phyloP scores from a whole-genome alignment of 2,888 invertebrate genomes.

The Ophraella communa region DNA sequence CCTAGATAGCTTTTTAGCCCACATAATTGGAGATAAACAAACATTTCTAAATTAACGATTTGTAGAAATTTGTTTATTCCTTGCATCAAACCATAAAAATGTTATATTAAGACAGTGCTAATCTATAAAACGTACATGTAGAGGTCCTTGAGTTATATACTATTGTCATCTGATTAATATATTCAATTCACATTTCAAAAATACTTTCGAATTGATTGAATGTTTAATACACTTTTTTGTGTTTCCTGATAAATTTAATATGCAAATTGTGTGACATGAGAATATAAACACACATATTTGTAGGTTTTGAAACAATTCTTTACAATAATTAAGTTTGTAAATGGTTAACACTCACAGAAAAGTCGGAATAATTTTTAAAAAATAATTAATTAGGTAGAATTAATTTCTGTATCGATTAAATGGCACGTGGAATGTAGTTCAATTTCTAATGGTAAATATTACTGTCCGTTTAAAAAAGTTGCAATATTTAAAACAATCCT shows the following conservation, averaged over 20 bases:
- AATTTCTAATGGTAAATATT: too few species aligned
- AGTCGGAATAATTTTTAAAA: too few species aligned
- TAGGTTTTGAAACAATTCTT: too few species aligned
- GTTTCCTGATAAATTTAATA: background rate
- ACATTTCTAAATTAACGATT: constrained; percentile 18
- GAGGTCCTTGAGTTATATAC: background rate
- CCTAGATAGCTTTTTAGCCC: constrained; percentile 23
- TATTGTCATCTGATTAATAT: background rate
- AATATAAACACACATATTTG: too few species aligned
- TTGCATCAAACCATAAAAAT: background rate
- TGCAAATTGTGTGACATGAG: background rate
- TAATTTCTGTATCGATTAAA: too few species aligned
- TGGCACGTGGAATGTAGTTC: too few species aligned
- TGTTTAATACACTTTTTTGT: background rate
- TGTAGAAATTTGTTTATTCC: constrained; percentile 24
- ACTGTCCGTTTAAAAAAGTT: too few species aligned
- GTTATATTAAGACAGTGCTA: background rate
- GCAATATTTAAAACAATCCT: too few species aligned
- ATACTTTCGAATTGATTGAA: background rate
- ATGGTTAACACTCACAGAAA: too few species aligned
- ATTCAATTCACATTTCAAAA: background rate
- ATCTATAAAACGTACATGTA: background rate
- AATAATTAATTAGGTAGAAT: too few species aligned
- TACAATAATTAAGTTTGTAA: too few species aligned
- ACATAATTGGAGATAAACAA: constrained; percentile 24